Evolutionary conservation across 2,113 vertebrate species (phyloP).

Genomic region (Oenanthe oenanthe): DNA sequence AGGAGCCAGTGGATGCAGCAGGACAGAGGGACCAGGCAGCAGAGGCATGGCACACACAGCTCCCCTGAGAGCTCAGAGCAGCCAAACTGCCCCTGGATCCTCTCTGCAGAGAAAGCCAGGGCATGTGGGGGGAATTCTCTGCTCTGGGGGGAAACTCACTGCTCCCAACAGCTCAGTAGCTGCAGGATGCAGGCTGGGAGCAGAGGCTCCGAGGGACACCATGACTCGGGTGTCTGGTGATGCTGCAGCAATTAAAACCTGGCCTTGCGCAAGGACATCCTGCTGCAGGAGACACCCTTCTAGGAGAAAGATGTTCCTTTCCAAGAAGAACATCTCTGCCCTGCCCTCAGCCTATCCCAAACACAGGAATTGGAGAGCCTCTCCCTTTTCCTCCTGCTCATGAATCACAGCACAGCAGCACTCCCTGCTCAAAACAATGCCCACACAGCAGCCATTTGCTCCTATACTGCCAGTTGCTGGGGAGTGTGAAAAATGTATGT

Average conservation of each 20-base stretch:
- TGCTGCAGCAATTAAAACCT: constrained; percentile 41
- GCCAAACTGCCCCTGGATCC: neutral
- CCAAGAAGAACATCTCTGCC: neutral
- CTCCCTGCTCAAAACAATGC: neutral
- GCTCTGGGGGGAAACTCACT: neutral
- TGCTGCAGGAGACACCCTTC: neutral
- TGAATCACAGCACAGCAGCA: neutral
- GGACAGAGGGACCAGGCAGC: neutral
- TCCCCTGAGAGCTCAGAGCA: neutral
- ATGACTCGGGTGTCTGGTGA: neutral
- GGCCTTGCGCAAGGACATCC: constrained; percentile 25
- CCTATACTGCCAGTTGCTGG: neutral
- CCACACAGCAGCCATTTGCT: neutral
- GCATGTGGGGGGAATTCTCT: too few species aligned
- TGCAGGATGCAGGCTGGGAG: neutral
- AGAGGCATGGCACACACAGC: neutral
- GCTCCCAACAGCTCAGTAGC: neutral
- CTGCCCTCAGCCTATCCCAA: neutral
- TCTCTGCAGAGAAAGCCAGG: neutral
- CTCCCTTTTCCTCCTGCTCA: neutral
- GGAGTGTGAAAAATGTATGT: neutral
- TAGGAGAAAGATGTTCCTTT: neutral
- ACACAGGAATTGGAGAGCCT: neutral
- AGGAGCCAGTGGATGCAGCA: accelerated
- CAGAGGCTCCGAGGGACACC: neutral